A percentile compares a stretch with the other conserved stretches of the same genome.
Conservation (phyloP, 2,797 vertebrate genomes). For the Aselliscus stoliczkanus region DNA sequence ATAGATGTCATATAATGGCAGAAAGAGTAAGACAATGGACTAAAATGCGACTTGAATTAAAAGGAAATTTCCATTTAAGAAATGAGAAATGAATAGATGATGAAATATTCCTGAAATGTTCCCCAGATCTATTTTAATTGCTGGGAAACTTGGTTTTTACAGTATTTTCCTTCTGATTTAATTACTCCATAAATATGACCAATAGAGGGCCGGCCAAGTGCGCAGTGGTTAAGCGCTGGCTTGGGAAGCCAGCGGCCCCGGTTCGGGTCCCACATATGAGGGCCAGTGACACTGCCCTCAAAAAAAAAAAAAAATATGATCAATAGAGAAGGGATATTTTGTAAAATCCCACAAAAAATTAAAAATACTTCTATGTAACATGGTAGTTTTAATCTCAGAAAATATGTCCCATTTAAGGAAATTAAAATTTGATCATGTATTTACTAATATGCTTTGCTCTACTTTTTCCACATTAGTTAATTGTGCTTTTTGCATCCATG, state of each 20-base stretch:
- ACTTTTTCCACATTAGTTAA: neutral
- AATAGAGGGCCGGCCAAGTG: no score
- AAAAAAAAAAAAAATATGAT: no score
- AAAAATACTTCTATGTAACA: neutral
- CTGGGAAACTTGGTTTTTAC: neutral
- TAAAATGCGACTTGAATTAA: conserved; percentile 29
- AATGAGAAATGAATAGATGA: neutral
- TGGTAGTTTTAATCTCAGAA: conserved; percentile 10
- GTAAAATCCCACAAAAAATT: neutral
- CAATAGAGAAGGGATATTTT: neutral
- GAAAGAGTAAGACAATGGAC: neutral
- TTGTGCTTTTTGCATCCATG: neutral
- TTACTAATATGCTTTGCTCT: neutral
- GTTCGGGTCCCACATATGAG: no score
- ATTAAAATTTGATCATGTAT: neutral
- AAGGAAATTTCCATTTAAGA: conserved; percentile 29
- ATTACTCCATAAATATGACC: neutral
- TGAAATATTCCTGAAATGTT: neutral
- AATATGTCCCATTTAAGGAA: neutral
- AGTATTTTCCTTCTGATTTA: conserved; percentile 31
- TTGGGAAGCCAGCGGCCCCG: no score
- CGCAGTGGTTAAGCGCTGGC: no score
- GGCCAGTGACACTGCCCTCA: no score
- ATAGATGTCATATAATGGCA: neutral
- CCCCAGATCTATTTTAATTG: conserved; percentile 19